phyloP scores from a whole-genome alignment of 1,140 invertebrate genomes.

The Aporrectodea caliginosa region DNA sequence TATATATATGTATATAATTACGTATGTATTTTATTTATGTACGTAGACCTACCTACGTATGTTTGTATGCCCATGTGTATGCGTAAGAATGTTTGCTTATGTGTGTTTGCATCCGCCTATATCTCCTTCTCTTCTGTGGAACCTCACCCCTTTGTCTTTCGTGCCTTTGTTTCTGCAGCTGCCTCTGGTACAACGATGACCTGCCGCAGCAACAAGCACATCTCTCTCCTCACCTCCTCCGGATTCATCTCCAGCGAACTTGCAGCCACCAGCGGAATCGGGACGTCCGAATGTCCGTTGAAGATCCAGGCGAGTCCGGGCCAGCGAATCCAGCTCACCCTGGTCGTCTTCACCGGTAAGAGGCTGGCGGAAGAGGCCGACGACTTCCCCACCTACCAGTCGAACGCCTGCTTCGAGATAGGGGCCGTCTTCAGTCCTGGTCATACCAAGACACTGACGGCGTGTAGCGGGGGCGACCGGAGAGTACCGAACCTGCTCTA shows the following conservation, averaged over 20 bases:
- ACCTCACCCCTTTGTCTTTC: too few species aligned
- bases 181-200: background rate
- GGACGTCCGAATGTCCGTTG: background rate
- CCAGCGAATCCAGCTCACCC: background rate
- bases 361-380: background rate
- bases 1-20: too few species aligned
- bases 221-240: background rate
- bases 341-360: background rate
- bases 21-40: too few species aligned
- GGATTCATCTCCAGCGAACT: background rate
- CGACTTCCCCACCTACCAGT: background rate
- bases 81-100: too few species aligned
- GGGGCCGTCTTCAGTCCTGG: background rate
- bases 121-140: too few species aligned
- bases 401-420: background rate
- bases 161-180: too few species aligned
- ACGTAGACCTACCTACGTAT: too few species aligned
- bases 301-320: background rate
- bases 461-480: background rate
- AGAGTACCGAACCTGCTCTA: background rate
- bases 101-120: too few species aligned
- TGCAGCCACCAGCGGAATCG: background rate
- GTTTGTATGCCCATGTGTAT: too few species aligned
- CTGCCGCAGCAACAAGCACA: background rate
- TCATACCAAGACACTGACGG: background rate